These are phyloP conservation scores for Brachirus orientalis DNA, from an alignment of 2,113 vertebrate species.

Conservation along the genomic window DNA sequence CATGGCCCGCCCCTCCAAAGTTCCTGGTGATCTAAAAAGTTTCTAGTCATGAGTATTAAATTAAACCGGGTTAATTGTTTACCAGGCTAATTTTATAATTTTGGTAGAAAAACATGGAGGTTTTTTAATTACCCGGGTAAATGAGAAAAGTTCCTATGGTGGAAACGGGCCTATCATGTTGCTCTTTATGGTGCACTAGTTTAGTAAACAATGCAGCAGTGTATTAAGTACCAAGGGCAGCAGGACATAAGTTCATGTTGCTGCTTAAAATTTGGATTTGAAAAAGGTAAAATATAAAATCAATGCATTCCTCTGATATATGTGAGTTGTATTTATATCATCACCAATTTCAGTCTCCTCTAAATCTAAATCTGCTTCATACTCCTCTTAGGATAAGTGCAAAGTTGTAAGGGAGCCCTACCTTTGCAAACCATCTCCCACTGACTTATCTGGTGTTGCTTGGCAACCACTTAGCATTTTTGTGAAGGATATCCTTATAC, in stretches of 20 bases:
- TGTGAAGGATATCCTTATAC: conserved; percentile 47
- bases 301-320: neutral
- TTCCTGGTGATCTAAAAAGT: too few species aligned
- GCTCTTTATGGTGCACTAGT: too few species aligned
- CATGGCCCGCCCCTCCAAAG: too few species aligned
- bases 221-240: conserved; percentile 54
- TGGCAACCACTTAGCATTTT: conserved; percentile 68
- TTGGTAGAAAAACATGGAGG: too few species aligned
- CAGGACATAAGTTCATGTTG: conserved; percentile 28
- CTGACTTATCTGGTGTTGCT: conserved; percentile 63
- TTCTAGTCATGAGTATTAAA: too few species aligned
- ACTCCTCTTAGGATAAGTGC: conserved; percentile 42
- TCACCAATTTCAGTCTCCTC: neutral
- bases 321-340: conserved; percentile 19
- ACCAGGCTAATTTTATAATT: too few species aligned
- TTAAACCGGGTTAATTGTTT: too few species aligned
- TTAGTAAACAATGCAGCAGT: too few species aligned
- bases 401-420: conserved; percentile 43
- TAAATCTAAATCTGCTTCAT: conserved; percentile 21
- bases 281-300: conserved; percentile 9
- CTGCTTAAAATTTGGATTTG: conserved; percentile 24
- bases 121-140: too few species aligned
- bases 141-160: too few species aligned
- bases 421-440: conserved; percentile 43
- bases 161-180: too few species aligned